A percentile compares a stretch with the other conserved stretches of the same genome.
These are phyloP conservation scores for Belonocnema kinseyi DNA, from an alignment of 1,140 invertebrate genomes.

Conservation along the genomic window DNA sequence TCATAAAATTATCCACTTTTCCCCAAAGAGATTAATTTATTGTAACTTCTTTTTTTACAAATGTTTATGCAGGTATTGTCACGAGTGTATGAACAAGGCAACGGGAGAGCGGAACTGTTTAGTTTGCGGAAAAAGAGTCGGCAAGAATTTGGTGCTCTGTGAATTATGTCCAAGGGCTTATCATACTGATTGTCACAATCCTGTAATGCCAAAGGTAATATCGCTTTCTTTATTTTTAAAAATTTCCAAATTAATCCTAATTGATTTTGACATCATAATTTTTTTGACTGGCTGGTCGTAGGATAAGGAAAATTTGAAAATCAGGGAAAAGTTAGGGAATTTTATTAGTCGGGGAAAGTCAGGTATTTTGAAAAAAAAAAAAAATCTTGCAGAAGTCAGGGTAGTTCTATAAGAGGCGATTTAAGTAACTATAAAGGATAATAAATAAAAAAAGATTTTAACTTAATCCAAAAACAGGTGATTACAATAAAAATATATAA, in stretches of 20 bases:
- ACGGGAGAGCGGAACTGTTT: conserved; percentile 91
- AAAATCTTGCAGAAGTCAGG: too few relatives aligned
- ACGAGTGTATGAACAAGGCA: conserved; percentile 97
- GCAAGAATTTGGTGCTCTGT: conserved; percentile 89
- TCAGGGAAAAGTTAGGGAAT: too few relatives aligned
- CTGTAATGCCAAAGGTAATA: conserved; percentile 87
- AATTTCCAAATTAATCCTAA: conserved; percentile 1
- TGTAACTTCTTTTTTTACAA: background rate
- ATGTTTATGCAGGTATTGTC: conserved; percentile 86
- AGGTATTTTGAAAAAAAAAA: too few relatives aligned
- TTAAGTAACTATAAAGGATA: too few relatives aligned
- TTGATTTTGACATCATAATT: too few relatives aligned
- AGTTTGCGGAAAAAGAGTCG: conserved; percentile 88
- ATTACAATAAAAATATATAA: too few relatives aligned
- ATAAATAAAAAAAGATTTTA: too few relatives aligned
- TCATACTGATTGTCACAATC: conserved; percentile 94
- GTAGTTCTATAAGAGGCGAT: too few relatives aligned
- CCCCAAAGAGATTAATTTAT: background rate
- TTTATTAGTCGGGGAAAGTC: too few relatives aligned
- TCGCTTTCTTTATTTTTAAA: conserved; percentile 34
- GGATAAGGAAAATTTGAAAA: too few relatives aligned
- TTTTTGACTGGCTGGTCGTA: too few relatives aligned
- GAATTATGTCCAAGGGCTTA: conserved; percentile 93
- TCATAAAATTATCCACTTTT: background rate
- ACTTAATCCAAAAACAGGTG: too few relatives aligned